Base-by-base conservation (phyloP, 2,888 invertebrate species). In the Cecidostiba fungosa region DNA sequence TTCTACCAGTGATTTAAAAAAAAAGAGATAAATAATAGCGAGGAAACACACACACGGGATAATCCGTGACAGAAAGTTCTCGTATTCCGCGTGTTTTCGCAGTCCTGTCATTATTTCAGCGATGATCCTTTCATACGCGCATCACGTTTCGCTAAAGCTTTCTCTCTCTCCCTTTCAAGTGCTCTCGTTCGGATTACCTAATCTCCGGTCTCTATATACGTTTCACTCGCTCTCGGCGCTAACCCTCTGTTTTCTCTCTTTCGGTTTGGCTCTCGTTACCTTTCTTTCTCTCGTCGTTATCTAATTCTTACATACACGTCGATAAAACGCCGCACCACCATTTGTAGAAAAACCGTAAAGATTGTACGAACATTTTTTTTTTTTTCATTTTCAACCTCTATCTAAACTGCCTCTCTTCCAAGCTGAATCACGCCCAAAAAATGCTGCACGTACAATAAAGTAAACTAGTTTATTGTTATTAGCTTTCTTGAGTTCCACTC, bases 71-170 rank as follows among this genome's bases (percentile, higher is more conserved):
- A 82, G 26, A 85, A 79, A 82, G 47, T 74, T 77, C 82, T 82
- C 79, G 74, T 70, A 82, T 86, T 77, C 79, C 80, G 32, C 16
- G 70, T 39, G 77, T 70, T 73, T 82, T 83, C 72, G 70, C 74
- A 76, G 66, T 43, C 62, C 19, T 78, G 83, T 80, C 70, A 83
- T 83, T 86, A 86, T 80, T 83, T 77, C 59, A 32, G 72, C 77
- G 39, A 77, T 77, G 80, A 84, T 84, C 80, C 72, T 81, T 84
- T 80, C 72, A 80, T 84, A 84, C 79, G 83, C 77, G 86, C 84
- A 86, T 84, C 81, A 69, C 72, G 80, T 80, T 77, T 84, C 81
- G 77, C 80, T 72, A 81, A 77, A 83, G 77, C 77, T 82, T n/a
- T n/a, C 54, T 59, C 54, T 54, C 54, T 16, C 54, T 19, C 4